These are phyloP conservation scores for Lithophane socia DNA, from an alignment of 2,888 invertebrate genomes.

Conservation along the genomic window DNA sequence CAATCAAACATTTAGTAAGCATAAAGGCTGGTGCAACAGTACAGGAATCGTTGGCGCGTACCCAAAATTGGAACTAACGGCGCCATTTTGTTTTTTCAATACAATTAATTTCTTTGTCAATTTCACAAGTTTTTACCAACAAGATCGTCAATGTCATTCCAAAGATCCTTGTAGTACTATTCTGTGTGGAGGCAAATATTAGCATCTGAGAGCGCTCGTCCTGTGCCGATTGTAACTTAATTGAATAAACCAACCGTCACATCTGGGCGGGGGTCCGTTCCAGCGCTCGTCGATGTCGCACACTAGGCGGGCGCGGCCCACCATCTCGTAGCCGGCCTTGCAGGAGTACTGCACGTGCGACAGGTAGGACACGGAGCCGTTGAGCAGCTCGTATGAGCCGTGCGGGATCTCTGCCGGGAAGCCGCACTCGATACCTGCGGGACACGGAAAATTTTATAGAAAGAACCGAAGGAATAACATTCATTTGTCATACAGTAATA, in stretches of 20 bases:
- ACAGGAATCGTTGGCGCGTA: background rate
- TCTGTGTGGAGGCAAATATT: background rate
- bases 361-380: constrained; percentile 96
- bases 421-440: constrained; percentile 96
- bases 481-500: background rate
- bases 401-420: constrained; percentile 96
- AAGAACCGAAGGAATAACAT: background rate
- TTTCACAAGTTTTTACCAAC: background rate
- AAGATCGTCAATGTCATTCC: background rate
- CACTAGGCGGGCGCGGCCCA: constrained; percentile 94
- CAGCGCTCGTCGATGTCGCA: constrained; percentile 98
- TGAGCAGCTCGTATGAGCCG: constrained; percentile 95
- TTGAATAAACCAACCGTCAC: constrained; percentile 88
- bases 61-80: background rate
- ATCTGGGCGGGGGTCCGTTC: constrained; percentile 97
- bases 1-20: background rate
- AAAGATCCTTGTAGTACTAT: background rate
- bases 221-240: background rate
- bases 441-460: background rate
- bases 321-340: constrained; percentile 95
- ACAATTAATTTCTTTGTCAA: background rate
- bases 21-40: too few species aligned
- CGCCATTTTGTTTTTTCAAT: background rate
- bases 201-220: background rate
- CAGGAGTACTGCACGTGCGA: constrained; percentile 96